Evolutionary conservation across 2,113 vertebrate genomes (phyloP).

Genomic region (Gambusia holbrooki): DNA sequence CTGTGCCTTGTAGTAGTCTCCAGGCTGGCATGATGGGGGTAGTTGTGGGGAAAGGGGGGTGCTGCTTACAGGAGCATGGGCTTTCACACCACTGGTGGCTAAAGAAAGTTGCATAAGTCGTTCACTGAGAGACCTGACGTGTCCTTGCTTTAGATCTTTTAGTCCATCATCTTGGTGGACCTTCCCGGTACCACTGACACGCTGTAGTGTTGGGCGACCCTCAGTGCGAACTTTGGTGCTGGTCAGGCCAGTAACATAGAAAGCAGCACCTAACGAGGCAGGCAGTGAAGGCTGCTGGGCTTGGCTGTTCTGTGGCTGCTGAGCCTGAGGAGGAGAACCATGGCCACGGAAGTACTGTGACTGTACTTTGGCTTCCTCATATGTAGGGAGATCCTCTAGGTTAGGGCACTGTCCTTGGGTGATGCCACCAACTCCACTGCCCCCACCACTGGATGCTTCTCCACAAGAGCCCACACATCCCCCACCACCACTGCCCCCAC

Average conservation of each 20-base stretch:
- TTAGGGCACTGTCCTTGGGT: slow-evolving; percentile 79
- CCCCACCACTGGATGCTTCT: slow-evolving; percentile 77
- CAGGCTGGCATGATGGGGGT: slow-evolving; percentile 80
- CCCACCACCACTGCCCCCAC: slow-evolving; percentile 81
- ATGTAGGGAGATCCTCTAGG: slow-evolving; percentile 93
- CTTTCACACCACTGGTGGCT: slow-evolving; percentile 95
- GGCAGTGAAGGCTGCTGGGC: slow-evolving; percentile 74
- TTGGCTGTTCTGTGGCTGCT: slow-evolving; percentile 57
- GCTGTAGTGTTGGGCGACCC: slow-evolving; percentile 90
- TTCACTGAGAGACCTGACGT: slow-evolving; percentile 96
- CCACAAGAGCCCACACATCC: slow-evolving; percentile 65
- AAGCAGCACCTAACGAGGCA: slow-evolving; percentile 87
- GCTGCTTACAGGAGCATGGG: slow-evolving; percentile 91
- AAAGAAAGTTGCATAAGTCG: slow-evolving; percentile 97
- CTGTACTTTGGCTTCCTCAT: slow-evolving; percentile 98
- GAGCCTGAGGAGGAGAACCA: slow-evolving; percentile 60
- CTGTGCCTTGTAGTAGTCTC: slow-evolving; percentile 90
- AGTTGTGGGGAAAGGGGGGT: slow-evolving; percentile 86
- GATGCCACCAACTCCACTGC: slow-evolving; percentile 79
- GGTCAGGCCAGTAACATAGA: slow-evolving; percentile 92
- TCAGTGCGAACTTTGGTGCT: slow-evolving; percentile 94
- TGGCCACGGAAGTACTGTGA: slow-evolving; percentile 97
- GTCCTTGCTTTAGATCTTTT: slow-evolving; percentile 98
- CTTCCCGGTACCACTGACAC: slow-evolving; percentile 86
- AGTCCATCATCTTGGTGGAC: slow-evolving; percentile 98